phyloP scores from a whole-genome alignment of 2,888 invertebrate genomes.

The Mycalesis mineus region DNA sequence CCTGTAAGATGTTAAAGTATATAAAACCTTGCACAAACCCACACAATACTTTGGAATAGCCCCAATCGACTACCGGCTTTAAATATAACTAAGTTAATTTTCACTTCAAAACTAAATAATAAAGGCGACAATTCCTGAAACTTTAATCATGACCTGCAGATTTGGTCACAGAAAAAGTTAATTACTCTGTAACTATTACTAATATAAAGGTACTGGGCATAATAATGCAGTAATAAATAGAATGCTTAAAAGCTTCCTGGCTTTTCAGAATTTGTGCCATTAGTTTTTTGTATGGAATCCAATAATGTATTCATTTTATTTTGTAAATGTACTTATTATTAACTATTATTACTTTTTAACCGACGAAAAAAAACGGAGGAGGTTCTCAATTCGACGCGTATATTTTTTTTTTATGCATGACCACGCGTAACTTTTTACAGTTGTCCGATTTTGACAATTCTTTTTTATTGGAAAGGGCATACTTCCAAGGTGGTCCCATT shows the following conservation, averaged over 20 bases:
- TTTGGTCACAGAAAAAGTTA: slow-evolving; percentile 1
- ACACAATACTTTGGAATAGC: not conserved
- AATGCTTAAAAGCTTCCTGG: slow-evolving; percentile 3
- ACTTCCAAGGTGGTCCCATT: too few relatives aligned
- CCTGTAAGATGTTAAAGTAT: too few relatives aligned
- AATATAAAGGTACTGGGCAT: not conserved
- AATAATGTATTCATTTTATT: not conserved
- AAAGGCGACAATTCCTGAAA: not conserved
- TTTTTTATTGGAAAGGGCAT: too few relatives aligned
- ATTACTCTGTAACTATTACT: not conserved
- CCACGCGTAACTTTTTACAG: too few relatives aligned
- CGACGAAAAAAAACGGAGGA: too few relatives aligned
- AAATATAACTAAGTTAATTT: not conserved
- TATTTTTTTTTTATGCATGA: too few relatives aligned
- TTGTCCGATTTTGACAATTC: too few relatives aligned
- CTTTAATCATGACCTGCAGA: slow-evolving; percentile 7
- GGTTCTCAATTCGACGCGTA: too few relatives aligned
- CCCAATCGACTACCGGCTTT: not conserved
- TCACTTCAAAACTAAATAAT: not conserved
- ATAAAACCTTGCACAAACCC: too few relatives aligned
- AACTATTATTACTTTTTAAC: not conserved
- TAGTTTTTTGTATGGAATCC: not conserved
- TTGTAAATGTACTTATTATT: not conserved
- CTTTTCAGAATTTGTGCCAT: not conserved
- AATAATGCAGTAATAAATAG: not conserved